Evolutionary conservation across 1,140 invertebrate species (phyloP).

Genomic region (Odontomachus brunneus): DNA sequence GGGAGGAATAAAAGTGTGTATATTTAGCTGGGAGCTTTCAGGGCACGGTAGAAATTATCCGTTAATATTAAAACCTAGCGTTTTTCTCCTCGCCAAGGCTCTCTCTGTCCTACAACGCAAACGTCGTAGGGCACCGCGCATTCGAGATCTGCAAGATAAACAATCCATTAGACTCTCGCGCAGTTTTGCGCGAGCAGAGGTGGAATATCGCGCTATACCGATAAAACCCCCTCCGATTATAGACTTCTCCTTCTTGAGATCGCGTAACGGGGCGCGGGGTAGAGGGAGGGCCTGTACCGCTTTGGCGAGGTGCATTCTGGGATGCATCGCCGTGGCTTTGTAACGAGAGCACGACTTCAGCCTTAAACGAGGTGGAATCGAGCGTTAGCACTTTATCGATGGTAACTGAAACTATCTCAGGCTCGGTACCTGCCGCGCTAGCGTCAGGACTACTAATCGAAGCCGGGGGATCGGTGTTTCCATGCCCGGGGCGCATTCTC

Average conservation of each 20-base stretch:
- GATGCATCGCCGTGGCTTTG: background rate
- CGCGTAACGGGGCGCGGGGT: background rate
- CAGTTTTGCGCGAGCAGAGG: background rate
- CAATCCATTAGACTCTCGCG: slow-evolving; percentile 10
- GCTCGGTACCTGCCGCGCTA: slow-evolving; percentile 18
- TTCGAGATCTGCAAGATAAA: slow-evolving; percentile 31
- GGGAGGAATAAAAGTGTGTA: background rate
- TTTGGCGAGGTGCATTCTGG: slow-evolving; percentile 5
- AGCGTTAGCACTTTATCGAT: slow-evolving; percentile 65
- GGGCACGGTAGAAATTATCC: slow-evolving; percentile 7
- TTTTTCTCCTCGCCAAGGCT: background rate
- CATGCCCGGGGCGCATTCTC: slow-evolving; percentile 63
- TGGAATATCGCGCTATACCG: background rate
- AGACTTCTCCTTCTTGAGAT: slow-evolving; percentile 1
- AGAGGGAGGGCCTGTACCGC: slow-evolving; percentile 2
- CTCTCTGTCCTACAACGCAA: background rate
- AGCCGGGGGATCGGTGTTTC: slow-evolving; percentile 60
- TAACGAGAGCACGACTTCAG: slow-evolving; percentile 46
- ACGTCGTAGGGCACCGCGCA: background rate
- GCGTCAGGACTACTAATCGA: slow-evolving; percentile 66
- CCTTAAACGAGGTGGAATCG: slow-evolving; percentile 50
- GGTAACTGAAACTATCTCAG: slow-evolving; percentile 68
- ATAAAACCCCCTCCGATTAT: slow-evolving; percentile 26
- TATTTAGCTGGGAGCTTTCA: background rate
- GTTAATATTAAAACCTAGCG: slow-evolving; percentile 20